A percentile compares a stretch with the other conserved stretches of the same genome.
These are phyloP conservation scores for Kryptolebias ocellatus DNA, from an alignment of 2,797 vertebrate genomes.

Conservation along the genomic window DNA sequence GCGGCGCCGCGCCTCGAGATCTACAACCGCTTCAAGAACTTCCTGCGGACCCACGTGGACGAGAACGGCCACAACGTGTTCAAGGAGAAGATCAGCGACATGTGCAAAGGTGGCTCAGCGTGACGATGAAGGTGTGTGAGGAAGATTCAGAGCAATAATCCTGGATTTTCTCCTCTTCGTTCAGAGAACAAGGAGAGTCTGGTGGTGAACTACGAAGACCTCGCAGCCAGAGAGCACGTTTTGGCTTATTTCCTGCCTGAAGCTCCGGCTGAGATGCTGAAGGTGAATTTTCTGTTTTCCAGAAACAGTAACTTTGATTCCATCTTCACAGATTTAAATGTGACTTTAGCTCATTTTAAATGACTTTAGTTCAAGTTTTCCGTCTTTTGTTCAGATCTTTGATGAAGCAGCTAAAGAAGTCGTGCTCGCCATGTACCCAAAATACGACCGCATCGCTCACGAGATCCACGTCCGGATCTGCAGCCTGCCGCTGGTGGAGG, in stretches of 20 bases:
- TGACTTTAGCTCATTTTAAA: not conserved
- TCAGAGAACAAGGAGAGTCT: conserved; percentile 96
- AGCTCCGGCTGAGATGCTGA: conserved; percentile 94
- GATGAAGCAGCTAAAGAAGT: conserved; percentile 97
- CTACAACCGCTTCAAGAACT: conserved; percentile 98
- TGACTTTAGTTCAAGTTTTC: not conserved
- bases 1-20: conserved; percentile 94
- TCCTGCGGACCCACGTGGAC: conserved; percentile 95
- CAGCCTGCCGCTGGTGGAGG: conserved; percentile 95
- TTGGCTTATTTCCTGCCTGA: conserved; percentile 96
- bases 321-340: not conserved
- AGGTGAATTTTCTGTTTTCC: conserved; percentile 69
- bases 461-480: conserved; percentile 96
- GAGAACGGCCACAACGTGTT: conserved; percentile 97
- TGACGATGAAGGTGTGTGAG: not conserved
- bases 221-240: conserved; percentile 94
- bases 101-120: conserved; percentile 91
- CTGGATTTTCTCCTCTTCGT: not conserved
- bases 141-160: not conserved
- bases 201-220: conserved; percentile 94
- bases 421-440: conserved; percentile 97
- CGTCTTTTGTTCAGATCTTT: conserved; percentile 76
- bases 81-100: conserved; percentile 98
- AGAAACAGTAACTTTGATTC: not conserved
- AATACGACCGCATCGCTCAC: conserved; percentile 94